Evolutionary conservation across 2,797 vertebrate genomes (phyloP).

Genomic region (Mastacembelus armatus): DNA sequence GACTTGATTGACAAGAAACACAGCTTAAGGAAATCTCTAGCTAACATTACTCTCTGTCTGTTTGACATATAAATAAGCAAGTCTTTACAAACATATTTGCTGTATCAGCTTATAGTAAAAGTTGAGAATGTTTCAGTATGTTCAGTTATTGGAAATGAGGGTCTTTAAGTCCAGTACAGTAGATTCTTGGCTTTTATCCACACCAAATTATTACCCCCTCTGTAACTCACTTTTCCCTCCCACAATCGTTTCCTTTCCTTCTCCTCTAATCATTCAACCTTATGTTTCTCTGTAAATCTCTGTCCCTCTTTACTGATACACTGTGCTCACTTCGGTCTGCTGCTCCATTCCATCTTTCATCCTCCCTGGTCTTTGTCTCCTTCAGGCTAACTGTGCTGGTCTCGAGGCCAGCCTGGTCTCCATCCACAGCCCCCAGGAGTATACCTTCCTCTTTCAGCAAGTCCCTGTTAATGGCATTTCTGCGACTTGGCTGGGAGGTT

Average conservation of each 20-base stretch:
- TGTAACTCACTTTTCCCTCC: no score
- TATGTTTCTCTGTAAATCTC: no score
- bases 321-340: background rate
- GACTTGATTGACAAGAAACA: no score
- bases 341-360: background rate
- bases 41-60: no score
- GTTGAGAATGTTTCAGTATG: no score
- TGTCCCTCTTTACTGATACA: background rate
- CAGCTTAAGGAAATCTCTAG: no score
- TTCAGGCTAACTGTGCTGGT: constrained; percentile 23
- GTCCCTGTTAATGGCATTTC: rapidly evolving
- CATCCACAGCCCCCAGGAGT: constrained; percentile 26
- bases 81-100: no score
- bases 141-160: no score
- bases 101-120: no score
- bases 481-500: constrained; percentile 31
- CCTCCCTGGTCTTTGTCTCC: background rate
- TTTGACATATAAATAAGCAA: no score
- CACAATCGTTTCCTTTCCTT: background rate
- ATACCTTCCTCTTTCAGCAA: constrained; percentile 17
- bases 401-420: constrained; percentile 29
- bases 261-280: background rate
- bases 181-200: no score
- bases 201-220: background rate
- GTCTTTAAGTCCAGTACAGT: no score